These are phyloP conservation scores for Stomatorhinus walkeri DNA, from an alignment of 2,797 vertebrate genomes.

Conservation along the genomic window DNA sequence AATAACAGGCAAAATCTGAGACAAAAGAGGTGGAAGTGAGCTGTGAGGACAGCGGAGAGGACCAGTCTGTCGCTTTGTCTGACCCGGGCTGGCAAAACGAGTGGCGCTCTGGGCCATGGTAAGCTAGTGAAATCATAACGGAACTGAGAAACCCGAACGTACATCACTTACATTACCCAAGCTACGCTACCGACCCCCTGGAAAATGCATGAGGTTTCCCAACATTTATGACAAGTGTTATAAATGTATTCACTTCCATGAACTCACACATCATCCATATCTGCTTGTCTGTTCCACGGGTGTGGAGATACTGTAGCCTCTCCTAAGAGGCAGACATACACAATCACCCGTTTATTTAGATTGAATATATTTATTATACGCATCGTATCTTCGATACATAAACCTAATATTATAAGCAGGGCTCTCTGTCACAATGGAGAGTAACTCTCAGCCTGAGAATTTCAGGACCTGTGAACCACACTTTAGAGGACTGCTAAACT, in stretches of 20 bases:
- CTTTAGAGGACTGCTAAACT: neutral
- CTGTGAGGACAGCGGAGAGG: neutral
- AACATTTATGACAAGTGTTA: neutral
- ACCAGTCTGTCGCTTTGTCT: neutral
- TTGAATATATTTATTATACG: neutral
- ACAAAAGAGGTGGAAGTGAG: slow-evolving; percentile 23
- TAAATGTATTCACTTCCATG: neutral
- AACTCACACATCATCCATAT: neutral
- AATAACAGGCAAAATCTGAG: slow-evolving; percentile 31
- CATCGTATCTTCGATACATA: neutral
- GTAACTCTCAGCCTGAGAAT: neutral
- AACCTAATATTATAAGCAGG: neutral
- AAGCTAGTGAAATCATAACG: neutral
- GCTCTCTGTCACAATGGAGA: neutral
- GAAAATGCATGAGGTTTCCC: neutral
- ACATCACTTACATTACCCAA: neutral
- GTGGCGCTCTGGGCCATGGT: neutral
- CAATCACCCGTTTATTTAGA: neutral
- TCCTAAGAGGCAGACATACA: neutral
- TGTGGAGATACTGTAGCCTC: neutral
- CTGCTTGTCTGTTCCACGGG: neutral
- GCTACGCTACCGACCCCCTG: neutral
- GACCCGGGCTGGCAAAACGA: neutral
- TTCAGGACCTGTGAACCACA: neutral
- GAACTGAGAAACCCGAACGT: neutral